phyloP scores from a whole-genome alignment of 2,888 invertebrate species.

The Ectemnius lituratus region DNA sequence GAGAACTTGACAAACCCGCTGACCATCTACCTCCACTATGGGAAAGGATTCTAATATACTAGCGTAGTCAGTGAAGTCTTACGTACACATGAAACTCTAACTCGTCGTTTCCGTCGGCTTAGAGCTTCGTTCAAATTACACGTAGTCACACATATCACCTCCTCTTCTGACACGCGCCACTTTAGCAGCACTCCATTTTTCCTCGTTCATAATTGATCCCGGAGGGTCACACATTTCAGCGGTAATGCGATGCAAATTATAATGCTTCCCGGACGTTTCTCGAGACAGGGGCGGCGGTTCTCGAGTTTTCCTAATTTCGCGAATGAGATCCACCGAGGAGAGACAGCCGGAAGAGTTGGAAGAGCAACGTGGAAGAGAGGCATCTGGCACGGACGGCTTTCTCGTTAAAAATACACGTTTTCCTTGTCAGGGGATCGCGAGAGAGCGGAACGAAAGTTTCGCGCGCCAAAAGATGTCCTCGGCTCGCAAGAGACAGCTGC shows the following conservation, averaged over 20 bases:
- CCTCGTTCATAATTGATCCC: not conserved
- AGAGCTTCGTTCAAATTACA: no score
- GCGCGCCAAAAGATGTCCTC: slow-evolving; percentile 24
- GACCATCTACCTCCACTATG: slow-evolving; percentile 17
- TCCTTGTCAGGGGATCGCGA: slow-evolving; percentile 14
- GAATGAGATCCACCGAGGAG: not conserved
- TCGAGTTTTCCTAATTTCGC: not conserved
- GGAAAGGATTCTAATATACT: slow-evolving; percentile 47
- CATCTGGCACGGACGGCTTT: slow-evolving; percentile 29
- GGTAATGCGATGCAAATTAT: slow-evolving; percentile 3
- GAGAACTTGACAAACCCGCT: slow-evolving; percentile 22
- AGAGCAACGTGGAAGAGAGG: slow-evolving; percentile 12
- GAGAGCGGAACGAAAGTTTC: slow-evolving; percentile 12
- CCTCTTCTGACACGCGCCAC: not conserved
- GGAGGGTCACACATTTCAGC: no score
- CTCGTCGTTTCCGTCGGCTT: no score
- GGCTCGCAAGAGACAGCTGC: slow-evolving; percentile 14
- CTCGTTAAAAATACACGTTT: slow-evolving; percentile 60
- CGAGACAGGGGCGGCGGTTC: not conserved
- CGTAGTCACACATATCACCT: no score
- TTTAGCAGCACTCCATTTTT: not conserved
- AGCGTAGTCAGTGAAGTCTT: slow-evolving; percentile 1
- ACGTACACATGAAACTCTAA: not conserved
- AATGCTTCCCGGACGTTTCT: not conserved
- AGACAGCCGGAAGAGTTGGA: not conserved